These are phyloP conservation scores for Myotis brandtii DNA, from an alignment of 2,113 vertebrate species.

Conservation along the genomic window DNA sequence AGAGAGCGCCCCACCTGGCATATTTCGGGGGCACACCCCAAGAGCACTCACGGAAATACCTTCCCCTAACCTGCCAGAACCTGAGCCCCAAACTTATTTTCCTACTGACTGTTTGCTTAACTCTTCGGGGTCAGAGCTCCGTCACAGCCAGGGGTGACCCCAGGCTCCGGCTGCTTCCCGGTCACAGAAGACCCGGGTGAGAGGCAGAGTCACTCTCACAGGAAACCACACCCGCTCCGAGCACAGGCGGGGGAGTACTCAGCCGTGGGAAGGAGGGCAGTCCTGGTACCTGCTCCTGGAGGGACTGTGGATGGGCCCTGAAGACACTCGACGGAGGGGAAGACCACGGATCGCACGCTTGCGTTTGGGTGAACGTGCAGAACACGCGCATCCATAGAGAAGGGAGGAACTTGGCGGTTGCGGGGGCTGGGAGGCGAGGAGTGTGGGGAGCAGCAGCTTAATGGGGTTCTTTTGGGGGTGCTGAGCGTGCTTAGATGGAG, in stretches of 20 bases:
- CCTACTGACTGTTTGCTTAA: slow-evolving; percentile 19
- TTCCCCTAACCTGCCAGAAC: not conserved
- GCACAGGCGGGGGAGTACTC: not conserved
- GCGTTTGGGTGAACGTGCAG: too few relatives aligned
- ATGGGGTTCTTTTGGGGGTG: not conserved
- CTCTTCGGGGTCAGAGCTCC: not conserved
- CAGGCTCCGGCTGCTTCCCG: not conserved
- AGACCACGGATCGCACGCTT: fast-evolving
- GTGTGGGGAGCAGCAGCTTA: too few relatives aligned
- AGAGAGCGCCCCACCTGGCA: not conserved
- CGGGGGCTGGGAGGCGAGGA: fast-evolving
- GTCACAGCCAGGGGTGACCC: fast-evolving
- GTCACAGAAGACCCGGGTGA: not conserved
- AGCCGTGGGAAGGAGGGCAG: not conserved
- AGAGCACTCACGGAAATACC: not conserved
- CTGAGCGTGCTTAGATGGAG: not conserved
- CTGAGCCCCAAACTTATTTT: not conserved
- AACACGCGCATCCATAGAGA: not conserved
- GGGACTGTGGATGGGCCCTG: not conserved
- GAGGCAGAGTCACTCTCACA: not conserved
- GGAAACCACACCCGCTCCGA: not conserved
- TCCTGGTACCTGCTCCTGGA: fast-evolving
- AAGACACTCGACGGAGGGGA: not conserved
- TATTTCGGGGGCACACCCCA: not conserved
- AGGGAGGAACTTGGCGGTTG: not conserved